Evolutionary conservation across 1,140 invertebrate species (phyloP).

Genomic region (Drosophila elegans): DNA sequence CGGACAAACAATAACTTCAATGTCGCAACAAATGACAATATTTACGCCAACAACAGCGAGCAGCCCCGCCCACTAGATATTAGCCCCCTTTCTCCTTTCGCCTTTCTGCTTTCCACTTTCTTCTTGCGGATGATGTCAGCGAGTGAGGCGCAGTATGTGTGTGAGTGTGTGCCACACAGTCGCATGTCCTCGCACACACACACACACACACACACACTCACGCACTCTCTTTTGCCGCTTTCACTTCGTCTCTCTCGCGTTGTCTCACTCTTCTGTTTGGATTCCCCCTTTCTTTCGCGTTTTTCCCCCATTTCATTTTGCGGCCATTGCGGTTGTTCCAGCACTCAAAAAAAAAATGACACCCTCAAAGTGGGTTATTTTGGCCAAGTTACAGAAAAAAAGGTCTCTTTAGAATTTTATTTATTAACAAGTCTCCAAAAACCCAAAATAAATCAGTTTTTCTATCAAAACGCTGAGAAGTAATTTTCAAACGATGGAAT

Average conservation of each 20-base stretch:
- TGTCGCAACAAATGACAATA: constrained; percentile 60
- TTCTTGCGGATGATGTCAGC: constrained; percentile 73
- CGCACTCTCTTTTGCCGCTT: constrained; percentile 42
- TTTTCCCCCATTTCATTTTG: constrained; percentile 54
- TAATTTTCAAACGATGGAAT: too few species aligned
- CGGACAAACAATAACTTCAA: constrained; percentile 42
- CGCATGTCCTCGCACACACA: constrained; percentile 14
- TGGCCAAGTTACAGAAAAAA: neutral
- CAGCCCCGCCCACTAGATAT: constrained; percentile 30
- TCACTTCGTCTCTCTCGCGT: neutral
- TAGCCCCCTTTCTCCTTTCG: constrained; percentile 1
- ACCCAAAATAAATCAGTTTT: too few species aligned
- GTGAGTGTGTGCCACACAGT: constrained; percentile 25
- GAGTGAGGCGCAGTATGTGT: constrained; percentile 27
- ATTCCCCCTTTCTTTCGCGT: constrained; percentile 29
- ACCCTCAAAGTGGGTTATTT: neutral
- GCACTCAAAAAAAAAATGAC: constrained; percentile 10
- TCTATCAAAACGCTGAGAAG: too few species aligned
- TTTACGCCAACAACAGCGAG: constrained; percentile 29
- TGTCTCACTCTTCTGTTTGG: constrained; percentile 17
- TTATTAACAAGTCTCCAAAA: too few species aligned
- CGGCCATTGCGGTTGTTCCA: constrained; percentile 63
- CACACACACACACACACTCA: constrained; percentile 1
- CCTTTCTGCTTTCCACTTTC: neutral
- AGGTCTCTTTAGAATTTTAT: too few species aligned